Evolutionary conservation across 1,140 invertebrate species (phyloP).

Genomic region (Meloidogyne floridensis): DNA sequence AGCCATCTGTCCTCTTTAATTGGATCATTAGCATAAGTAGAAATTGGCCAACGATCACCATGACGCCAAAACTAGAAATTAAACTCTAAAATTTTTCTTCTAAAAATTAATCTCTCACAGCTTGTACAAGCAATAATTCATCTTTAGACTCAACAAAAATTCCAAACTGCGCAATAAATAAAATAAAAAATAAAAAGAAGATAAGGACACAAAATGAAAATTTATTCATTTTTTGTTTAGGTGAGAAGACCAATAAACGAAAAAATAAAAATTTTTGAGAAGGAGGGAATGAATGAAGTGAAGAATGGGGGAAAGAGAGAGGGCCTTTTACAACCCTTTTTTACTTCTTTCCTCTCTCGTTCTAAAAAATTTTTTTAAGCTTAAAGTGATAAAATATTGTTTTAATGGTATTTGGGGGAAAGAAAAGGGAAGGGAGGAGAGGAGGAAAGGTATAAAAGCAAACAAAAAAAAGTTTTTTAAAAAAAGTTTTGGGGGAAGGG

Average conservation of each 20-base stretch:
- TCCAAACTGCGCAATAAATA: not conserved
- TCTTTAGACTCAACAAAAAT: not conserved
- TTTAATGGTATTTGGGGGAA: not conserved
- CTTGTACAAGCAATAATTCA: slow-evolving; percentile 23
- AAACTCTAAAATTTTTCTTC: not conserved
- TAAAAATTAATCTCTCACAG: slow-evolving; percentile 3
- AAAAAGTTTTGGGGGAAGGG: not conserved
- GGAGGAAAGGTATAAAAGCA: not conserved
- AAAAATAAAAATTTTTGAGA: slow-evolving; percentile 5
- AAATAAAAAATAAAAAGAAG: not conserved
- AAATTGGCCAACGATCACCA: slow-evolving; percentile 30
- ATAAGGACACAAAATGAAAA: not conserved
- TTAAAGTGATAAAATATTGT: not conserved
- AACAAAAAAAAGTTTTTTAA: slow-evolving; percentile 5
- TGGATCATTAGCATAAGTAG: slow-evolving; percentile 26
- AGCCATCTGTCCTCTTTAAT: slow-evolving; percentile 31
- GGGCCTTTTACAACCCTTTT: not conserved
- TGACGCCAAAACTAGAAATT: slow-evolving; percentile 28
- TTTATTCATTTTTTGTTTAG: not conserved
- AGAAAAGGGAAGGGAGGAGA: no score
- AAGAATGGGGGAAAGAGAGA: not conserved
- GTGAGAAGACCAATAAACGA: not conserved
- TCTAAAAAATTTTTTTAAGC: not conserved
- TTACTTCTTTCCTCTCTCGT: not conserved
- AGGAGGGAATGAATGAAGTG: not conserved